A percentile compares a stretch with the other conserved stretches of the same genome.
Conservation (phyloP, 1,140 invertebrate species). For the Neodiprion pinetum region DNA sequence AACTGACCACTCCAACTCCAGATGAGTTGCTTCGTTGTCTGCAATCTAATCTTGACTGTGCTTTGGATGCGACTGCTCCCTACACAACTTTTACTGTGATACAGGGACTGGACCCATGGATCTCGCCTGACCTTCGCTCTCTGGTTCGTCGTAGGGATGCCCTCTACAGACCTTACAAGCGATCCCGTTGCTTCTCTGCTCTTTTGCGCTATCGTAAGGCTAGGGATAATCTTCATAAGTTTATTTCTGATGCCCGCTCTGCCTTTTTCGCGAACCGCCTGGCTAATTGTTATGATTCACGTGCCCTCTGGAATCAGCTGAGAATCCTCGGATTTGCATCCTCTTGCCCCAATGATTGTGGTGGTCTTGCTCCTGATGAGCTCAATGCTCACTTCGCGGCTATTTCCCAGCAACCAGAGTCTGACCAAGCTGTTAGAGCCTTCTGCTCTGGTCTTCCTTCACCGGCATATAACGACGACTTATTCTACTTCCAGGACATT, state of each 20-base stretch:
- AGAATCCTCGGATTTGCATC: neutral
- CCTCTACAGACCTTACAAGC: neutral
- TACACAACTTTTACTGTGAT: neutral
- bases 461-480: neutral
- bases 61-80: neutral
- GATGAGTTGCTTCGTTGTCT: neutral
- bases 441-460: neutral
- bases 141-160: neutral
- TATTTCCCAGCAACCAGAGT: neutral
- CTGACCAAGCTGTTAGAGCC: neutral
- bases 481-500: neutral
- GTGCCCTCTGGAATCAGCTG: neutral
- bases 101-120: neutral
- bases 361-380: neutral
- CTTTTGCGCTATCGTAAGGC: neutral
- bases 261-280: neutral
- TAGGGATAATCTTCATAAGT: neutral
- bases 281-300: neutral
- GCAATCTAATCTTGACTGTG: neutral
- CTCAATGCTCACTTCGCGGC: neutral
- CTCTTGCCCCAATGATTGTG: neutral
- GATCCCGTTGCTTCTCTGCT: neutral
- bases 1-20: too few relatives aligned
- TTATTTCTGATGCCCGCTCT: neutral
- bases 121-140: neutral